Percentiles rank a stretch among this genome's conserved stretches.
These are phyloP conservation scores for Camarhynchus parvulus DNA, from an alignment of 2,113 vertebrate genomes.

Conservation along the genomic window DNA sequence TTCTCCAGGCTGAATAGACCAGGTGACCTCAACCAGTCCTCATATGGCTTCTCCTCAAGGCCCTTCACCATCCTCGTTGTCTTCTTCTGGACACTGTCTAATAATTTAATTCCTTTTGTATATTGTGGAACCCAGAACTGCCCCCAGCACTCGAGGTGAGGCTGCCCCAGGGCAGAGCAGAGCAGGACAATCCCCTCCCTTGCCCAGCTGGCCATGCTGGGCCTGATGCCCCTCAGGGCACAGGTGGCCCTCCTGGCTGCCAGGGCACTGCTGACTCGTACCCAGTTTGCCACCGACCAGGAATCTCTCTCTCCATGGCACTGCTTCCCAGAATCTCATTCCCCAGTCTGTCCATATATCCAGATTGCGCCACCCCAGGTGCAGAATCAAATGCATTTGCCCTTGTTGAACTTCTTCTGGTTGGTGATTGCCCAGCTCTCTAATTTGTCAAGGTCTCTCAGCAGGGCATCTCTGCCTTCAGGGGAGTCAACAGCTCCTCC, in stretches of 20 bases:
- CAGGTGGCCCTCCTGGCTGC: not conserved
- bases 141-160: accelerated
- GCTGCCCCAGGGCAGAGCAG: accelerated
- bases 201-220: accelerated
- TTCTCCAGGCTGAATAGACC: not conserved
- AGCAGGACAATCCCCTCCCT: not conserved
- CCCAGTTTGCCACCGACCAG: accelerated
- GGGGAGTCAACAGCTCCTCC: not conserved
- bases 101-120: not conserved
- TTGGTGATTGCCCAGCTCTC: not conserved
- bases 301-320: not conserved
- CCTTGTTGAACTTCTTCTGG: not conserved
- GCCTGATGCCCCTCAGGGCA: not conserved
- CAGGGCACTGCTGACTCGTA: not conserved
- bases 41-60: not conserved
- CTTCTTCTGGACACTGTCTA: not conserved
- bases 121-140: not conserved
- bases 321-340: not conserved
- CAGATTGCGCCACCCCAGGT: accelerated
- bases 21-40: not conserved
- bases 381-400: not conserved
- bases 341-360: not conserved
- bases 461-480: not conserved
- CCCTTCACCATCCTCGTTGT: accelerated
- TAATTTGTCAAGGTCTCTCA: not conserved